A percentile compares a stretch with the other conserved stretches of the same genome.
Evolutionary conservation across 2,797 vertebrate genomes (phyloP).

Genomic region (Melanotaenia maccullochi): DNA sequence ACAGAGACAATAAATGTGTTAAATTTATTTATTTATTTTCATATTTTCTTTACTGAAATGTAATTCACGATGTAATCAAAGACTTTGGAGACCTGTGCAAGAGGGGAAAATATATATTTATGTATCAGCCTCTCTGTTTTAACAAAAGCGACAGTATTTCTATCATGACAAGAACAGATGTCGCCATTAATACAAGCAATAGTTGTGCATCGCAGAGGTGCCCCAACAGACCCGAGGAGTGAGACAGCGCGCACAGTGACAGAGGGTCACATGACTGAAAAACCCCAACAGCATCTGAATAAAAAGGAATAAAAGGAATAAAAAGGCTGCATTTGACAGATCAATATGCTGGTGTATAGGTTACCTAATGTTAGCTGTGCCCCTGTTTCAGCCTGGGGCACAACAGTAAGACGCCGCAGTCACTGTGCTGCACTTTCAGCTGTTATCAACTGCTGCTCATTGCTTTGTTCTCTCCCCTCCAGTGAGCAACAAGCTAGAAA

Average conservation of each 20-base stretch:
- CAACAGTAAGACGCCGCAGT: not conserved
- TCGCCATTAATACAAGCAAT: not conserved
- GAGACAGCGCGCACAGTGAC: not conserved
- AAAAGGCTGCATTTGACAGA: conserved; percentile 15
- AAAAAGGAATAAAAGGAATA: conserved; percentile 11
- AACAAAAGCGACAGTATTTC: not conserved
- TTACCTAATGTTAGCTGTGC: conserved; percentile 7
- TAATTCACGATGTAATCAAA: not conserved
- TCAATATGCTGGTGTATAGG: conserved; percentile 3
- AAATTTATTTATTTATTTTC: not conserved
- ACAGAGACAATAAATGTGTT: not conserved
- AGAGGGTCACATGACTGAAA: not conserved
- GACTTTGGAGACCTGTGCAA: not conserved
- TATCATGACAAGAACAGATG: not conserved
- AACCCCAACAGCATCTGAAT: not conserved
- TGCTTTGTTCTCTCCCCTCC: conserved; percentile 15
- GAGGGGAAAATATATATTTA: not conserved
- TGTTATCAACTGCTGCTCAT: conserved; percentile 18
- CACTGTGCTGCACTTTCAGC: not conserved
- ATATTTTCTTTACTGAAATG: not conserved
- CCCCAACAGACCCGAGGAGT: not conserved
- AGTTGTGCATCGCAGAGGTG: conserved; percentile 7
- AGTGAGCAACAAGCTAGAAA: conserved; percentile 15
- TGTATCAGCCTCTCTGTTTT: not conserved
- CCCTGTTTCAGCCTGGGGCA: not conserved